Conservation (phyloP, 2,113 vertebrate species). For the Mesembrinibis cayennensis region DNA sequence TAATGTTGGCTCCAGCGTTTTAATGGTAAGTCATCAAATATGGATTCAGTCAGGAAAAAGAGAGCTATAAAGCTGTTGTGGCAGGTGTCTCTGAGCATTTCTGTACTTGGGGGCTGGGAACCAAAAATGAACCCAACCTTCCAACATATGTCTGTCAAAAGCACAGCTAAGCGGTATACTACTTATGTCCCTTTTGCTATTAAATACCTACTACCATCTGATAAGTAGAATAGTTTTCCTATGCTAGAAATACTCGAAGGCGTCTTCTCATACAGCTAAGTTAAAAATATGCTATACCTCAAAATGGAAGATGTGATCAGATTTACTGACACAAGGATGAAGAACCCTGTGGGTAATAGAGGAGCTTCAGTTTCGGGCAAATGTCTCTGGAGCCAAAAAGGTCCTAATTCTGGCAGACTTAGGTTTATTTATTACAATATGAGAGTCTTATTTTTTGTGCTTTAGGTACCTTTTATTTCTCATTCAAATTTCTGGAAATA, state of each 20-base stretch:
- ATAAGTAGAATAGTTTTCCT: not conserved
- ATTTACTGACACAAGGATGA: not conserved
- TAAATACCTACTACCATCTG: not conserved
- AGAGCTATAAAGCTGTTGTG: not conserved
- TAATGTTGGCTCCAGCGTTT: not conserved
- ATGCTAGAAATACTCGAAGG: not conserved
- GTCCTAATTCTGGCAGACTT: not conserved
- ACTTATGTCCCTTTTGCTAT: not conserved
- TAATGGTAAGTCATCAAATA: not conserved
- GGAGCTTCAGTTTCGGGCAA: not conserved
- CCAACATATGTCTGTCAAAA: not conserved
- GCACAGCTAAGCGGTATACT: not conserved
- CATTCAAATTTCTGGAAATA: not conserved
- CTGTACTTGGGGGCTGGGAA: not conserved
- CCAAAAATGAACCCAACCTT: not conserved
- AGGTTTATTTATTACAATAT: not conserved
- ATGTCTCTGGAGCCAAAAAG: not conserved
- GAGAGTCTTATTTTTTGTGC: not conserved
- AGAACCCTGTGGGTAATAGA: not conserved
- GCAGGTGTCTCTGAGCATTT: not conserved
- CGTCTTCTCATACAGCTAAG: not conserved
- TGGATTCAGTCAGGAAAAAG: not conserved
- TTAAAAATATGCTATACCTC: not conserved
- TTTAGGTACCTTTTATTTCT: not conserved
- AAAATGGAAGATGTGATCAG: not conserved